Percentiles rank a stretch among this genome's conserved stretches.
Evolutionary conservation across 2,113 vertebrate genomes (phyloP).

Genomic region (Siniperca chuatsi): DNA sequence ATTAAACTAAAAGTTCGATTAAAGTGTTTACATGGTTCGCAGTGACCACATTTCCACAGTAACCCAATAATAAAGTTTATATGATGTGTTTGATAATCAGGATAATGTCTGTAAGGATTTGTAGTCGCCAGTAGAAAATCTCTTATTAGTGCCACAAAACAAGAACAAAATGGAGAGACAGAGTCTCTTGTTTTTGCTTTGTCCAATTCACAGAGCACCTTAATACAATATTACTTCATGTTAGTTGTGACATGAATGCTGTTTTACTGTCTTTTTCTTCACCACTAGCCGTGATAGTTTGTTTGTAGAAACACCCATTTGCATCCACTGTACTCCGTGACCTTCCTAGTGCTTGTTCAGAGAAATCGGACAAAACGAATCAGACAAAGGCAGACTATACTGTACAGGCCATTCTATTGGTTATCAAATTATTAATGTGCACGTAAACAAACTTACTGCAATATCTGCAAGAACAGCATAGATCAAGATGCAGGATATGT

Average conservation of each 20-base stretch:
- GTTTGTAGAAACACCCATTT: conserved; percentile 40
- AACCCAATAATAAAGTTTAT: conserved; percentile 54
- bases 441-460: neutral
- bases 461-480: conserved; percentile 8
- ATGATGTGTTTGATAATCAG: conserved; percentile 39
- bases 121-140: neutral
- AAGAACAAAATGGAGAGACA: neutral
- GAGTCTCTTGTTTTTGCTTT: conserved; percentile 3
- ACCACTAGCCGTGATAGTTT: neutral
- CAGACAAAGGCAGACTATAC: neutral
- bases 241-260: conserved; percentile 9
- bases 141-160: conserved; percentile 10
- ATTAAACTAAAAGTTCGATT: conserved; percentile 64
- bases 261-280: conserved; percentile 1
- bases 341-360: conserved; percentile 17
- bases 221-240: conserved; percentile 1
- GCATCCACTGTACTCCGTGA: conserved; percentile 39
- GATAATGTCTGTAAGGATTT: conserved; percentile 16
- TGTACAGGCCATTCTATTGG: neutral
- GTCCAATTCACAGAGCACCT: neutral
- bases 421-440: conserved; percentile 19
- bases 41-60: conserved; percentile 43
- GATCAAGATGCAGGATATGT: neutral
- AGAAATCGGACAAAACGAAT: conserved; percentile 34
- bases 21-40: conserved; percentile 52